phyloP scores from a whole-genome alignment of 2,797 vertebrate species.

The Crenichthys baileyi region DNA sequence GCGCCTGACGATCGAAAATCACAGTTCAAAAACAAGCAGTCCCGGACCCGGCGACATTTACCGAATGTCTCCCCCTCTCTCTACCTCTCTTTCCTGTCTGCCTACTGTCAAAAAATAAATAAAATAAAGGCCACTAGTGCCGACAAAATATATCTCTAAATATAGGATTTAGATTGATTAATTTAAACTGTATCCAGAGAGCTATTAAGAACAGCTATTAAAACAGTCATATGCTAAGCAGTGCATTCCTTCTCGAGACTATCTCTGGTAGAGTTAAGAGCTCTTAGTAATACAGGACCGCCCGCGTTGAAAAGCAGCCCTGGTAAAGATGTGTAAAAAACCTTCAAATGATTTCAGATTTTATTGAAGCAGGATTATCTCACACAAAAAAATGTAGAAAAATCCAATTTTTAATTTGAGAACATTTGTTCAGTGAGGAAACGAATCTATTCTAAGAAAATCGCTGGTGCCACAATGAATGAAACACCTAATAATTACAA shows the following conservation, averaged over 20 bases:
- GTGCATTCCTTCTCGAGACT: neutral
- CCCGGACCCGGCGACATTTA: no score
- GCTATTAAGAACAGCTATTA: neutral
- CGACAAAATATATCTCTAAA: no score
- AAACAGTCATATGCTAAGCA: neutral
- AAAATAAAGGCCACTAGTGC: no score
- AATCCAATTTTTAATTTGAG: neutral
- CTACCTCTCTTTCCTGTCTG: no score
- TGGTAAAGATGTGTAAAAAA: neutral
- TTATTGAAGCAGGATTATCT: neutral
- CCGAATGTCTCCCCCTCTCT: no score
- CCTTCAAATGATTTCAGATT: neutral
- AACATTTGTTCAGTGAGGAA: neutral
- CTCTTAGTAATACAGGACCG: neutral
- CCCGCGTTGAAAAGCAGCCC: neutral
- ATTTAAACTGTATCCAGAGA: neutral
- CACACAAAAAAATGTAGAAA: neutral
- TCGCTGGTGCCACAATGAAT: no score
- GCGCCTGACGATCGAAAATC: neutral
- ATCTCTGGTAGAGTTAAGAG: neutral
- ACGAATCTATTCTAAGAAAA: neutral
- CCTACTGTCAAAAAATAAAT: no score
- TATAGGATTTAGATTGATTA: no score
- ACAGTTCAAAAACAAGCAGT: neutral
- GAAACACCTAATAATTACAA: neutral